phyloP scores from a whole-genome alignment of 2,797 vertebrate genomes.

The Yasuhikotakia modesta region DNA sequence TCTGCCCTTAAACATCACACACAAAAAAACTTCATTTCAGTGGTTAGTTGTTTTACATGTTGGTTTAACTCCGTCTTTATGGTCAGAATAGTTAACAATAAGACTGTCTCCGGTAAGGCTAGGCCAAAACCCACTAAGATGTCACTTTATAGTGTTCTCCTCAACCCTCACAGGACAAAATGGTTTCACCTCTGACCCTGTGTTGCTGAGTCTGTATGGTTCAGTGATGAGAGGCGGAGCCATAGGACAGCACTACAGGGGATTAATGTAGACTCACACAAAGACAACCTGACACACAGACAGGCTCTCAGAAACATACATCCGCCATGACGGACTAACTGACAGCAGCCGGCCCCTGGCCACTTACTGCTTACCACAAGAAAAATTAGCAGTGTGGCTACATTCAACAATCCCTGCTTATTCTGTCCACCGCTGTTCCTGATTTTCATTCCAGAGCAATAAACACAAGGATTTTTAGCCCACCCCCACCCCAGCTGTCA shows the following conservation, averaged over 20 bases:
- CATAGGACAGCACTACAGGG: constrained; percentile 44
- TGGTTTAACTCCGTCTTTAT: background rate
- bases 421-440: constrained; percentile 52
- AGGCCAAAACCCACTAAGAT: constrained; percentile 4
- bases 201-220: constrained; percentile 59
- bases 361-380: constrained; percentile 56
- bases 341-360: constrained; percentile 29
- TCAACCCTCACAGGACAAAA: constrained; percentile 11
- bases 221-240: constrained; percentile 30
- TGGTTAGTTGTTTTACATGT: background rate
- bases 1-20: background rate
- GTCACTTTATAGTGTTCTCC: constrained; percentile 19
- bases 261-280: constrained; percentile 48
- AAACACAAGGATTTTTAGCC: constrained; percentile 61
- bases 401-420: constrained; percentile 40
- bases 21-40: background rate
- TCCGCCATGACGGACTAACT: constrained; percentile 31
- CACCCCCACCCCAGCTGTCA: constrained; percentile 13
- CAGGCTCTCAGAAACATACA: constrained; percentile 32
- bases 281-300: constrained; percentile 50
- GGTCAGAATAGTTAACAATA: background rate
- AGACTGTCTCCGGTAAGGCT: background rate
- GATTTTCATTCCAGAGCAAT: constrained; percentile 66
- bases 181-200: constrained; percentile 29
- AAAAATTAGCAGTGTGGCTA: constrained; percentile 43